Base-by-base conservation (phyloP, 2,797 vertebrate genomes). In the Perodicticus potto region DNA sequence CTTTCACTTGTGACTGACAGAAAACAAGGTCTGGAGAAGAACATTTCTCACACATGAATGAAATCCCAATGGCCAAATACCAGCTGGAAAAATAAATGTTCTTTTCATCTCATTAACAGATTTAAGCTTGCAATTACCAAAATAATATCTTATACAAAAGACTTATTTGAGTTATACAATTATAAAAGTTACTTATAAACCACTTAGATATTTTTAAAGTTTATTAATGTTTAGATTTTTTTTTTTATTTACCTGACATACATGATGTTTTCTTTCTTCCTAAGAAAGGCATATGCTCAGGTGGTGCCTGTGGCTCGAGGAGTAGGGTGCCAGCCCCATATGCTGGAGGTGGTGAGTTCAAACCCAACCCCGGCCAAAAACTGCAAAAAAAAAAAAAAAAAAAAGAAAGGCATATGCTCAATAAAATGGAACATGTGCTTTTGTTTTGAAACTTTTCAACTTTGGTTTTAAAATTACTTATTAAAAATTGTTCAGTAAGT, bases 181-280 rank as follows among this genome's bases (percentile, higher is more conserved):
- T 77, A 65, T 12, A 89, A 93, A 87, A 84, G 78, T 94, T 85
- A 40, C 53, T 94, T 91, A 57, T 2, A 57, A 76, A 81, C 29
- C 77, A 57, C 72, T 86, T 80, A 72, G 27, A 63, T 72, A 73
- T 96, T 96, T 80, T 88, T 27, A 80, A 84, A 95, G 40, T 55
- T 78, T 90, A 55, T 61, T 86, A 65, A 61, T 86, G 29, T 34
- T 16, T 55, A 23, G 57, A 55, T 25, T 76, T 25, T 72, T 89
- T 43, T 67, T 67, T n/a, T 67, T 16, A 61, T 70, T 86, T 67
- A 49, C 5, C 40, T 27, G 5, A 72, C 13, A 77, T 61, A 17
- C 37, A 45, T 85, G 32, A 81, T 12, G 86, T 89, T 53, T 86
- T 59, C n/a, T 95, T 88, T 92, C 23, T 93, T 86, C 43, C 22